These are phyloP conservation scores for Platygyra sinensis DNA, from an alignment of 64 coral and sea anemone species.

Conservation along the genomic window DNA sequence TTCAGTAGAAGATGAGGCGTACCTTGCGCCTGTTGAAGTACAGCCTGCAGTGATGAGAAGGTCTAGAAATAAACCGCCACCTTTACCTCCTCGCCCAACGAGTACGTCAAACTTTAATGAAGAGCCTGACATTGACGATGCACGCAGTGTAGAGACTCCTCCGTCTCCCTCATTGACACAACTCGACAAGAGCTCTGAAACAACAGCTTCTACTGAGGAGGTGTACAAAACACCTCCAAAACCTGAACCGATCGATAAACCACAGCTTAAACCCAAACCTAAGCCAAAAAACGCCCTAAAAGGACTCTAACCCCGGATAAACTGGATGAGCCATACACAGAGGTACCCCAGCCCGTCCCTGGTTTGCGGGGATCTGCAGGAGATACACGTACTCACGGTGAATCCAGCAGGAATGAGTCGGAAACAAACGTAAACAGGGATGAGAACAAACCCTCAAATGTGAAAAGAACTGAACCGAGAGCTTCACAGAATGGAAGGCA, in stretches of 20 bases:
- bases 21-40: background rate
- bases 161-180: background rate
- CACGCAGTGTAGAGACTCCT: conserved; percentile 6
- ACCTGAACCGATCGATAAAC: background rate
- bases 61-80: conserved; percentile 2
- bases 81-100: conserved; percentile 11
- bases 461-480: conserved; percentile 2
- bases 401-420: background rate
- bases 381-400: background rate
- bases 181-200: background rate
- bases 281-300: conserved; percentile 35
- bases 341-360: background rate
- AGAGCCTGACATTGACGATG: background rate
- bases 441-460: background rate
- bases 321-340: background rate
- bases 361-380: background rate
- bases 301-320: background rate
- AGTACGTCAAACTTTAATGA: background rate
- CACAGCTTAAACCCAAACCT: conserved; percentile 20
- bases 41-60: background rate
- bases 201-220: background rate
- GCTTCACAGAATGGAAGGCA: background rate
- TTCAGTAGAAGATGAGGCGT: background rate
- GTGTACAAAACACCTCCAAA: background rate
- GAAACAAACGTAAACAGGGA: conserved; percentile 4